Evolutionary conservation across 2,888 invertebrate species (phyloP), one percentile per base, ranked within the genome.

Genomic region (Xestia ashworthii): DNA sequence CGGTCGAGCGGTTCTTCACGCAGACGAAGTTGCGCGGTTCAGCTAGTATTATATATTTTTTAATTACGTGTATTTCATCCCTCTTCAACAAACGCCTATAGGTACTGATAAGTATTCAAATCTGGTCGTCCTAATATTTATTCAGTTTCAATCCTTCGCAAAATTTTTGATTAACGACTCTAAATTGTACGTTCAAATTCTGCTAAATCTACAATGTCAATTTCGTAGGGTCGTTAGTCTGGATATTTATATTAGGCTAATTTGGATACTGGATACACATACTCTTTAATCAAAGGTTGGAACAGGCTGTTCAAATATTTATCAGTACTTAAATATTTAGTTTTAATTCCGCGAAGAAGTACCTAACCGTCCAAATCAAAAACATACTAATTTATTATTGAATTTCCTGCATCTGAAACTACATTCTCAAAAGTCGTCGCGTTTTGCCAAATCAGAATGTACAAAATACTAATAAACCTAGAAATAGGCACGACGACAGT

Each of bases 171-270:
- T 46, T 69, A 77, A 65, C 32, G 58, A 66, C 41, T 77, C 19
- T 25, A 69, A 69, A 76, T 82, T 69, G 71, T 38, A 66, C 60
- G 50, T 60, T 62, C 25, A 25, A 72, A 66, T 74, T 65, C 69
- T 60, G 68, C 62, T 72, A 79, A 75, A 80, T 80, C 16, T 55
- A n/a, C 76, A 69, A 76, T 74, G 64, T 71, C 74, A 78, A 66
- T 82, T 76, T 46, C 50, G 6, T 67, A 25, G 22, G 67, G 67
- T 85, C 79, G 78, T 78, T 71, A 76, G 38, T 67, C 55, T 70
- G 19, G 11, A 65, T 58, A 65, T 80, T 44, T 82, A 48, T 55
- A 82, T 82, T 69, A 82, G 58, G 44, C 69, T 12, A 50, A 82
- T 80, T 69, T 69, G 65, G 64, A 65, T 46, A 50, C 58, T 58